A percentile compares a stretch with the other conserved stretches of the same genome.
Conservation (phyloP, 2,113 vertebrate genomes). For the Sphyrna mokarran region DNA sequence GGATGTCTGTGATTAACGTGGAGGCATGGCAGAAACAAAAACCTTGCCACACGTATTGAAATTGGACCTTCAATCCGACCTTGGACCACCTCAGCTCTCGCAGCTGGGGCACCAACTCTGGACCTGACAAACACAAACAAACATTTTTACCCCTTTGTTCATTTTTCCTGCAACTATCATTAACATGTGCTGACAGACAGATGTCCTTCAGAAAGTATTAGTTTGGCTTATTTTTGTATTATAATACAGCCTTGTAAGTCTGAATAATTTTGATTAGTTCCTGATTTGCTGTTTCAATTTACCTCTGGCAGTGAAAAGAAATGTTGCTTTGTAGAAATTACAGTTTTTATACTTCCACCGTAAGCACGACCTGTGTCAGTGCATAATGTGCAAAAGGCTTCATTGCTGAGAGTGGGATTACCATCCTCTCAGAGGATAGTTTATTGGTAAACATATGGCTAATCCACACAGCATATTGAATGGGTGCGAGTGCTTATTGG, state of each 20-base stretch:
- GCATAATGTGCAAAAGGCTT: not conserved
- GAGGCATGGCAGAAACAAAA: not conserved
- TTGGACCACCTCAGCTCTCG: not conserved
- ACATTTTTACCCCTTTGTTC: not conserved
- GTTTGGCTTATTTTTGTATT: not conserved
- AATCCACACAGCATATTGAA: not conserved
- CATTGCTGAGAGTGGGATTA: not conserved
- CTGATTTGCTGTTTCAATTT: not conserved
- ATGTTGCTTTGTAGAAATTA: not conserved
- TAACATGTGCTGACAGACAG: not conserved
- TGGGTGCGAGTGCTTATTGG: not conserved
- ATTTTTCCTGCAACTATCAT: not conserved
- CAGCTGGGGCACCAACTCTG: not conserved
- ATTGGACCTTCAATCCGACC: not conserved
- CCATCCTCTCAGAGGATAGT: not conserved
- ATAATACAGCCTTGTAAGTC: not conserved
- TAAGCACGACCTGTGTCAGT: not conserved
- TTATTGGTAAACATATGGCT: not conserved
- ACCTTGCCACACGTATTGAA: not conserved
- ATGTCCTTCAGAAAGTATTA: not conserved
- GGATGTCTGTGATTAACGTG: not conserved
- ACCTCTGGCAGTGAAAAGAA: not conserved
- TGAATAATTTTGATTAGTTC: not conserved
- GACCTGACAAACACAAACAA: not conserved
- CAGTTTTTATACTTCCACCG: not conserved